phyloP scores from a whole-genome alignment of 2,113 vertebrate genomes.

The Pseudopipra pipra region DNA sequence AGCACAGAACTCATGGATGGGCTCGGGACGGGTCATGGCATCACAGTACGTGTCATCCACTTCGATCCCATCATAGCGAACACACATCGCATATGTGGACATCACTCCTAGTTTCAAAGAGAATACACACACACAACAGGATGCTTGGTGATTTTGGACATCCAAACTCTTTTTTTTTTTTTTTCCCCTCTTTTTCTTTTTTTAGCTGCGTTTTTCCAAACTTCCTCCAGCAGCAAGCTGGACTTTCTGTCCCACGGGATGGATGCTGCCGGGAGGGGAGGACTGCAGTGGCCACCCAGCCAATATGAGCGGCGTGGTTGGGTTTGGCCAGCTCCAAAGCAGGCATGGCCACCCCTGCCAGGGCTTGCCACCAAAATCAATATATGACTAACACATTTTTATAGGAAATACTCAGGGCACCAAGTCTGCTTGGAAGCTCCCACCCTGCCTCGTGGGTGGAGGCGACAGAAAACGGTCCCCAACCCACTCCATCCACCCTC shows the following conservation, averaged over 20 bases:
- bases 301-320: background rate
- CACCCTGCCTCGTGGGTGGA: background rate
- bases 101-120: slow-evolving; percentile 84
- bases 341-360: background rate
- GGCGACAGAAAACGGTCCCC: rapidly evolving
- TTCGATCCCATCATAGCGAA: slow-evolving; percentile 93
- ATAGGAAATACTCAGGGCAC: background rate
- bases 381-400: background rate
- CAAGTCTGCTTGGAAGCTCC: background rate
- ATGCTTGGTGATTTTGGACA: background rate
- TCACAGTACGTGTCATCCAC: slow-evolving; percentile 94
- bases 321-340: background rate
- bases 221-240: background rate
- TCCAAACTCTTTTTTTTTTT: background rate
- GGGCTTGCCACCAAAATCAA: slow-evolving; percentile 20
- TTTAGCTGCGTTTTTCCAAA: background rate
- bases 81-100: slow-evolving; percentile 90
- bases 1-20: slow-evolving; percentile 94
- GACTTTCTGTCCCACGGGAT: rapidly evolving
- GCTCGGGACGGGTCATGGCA: slow-evolving; percentile 90
- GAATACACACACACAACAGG: slow-evolving; percentile 21
- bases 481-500: background rate
- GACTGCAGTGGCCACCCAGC: background rate
- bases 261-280: background rate
- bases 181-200: too few species aligned